Percentiles rank a stretch among this genome's conserved stretches.
Conservation (phyloP, 2,113 vertebrate species). For the Lycocorax pyrrhopterus region DNA sequence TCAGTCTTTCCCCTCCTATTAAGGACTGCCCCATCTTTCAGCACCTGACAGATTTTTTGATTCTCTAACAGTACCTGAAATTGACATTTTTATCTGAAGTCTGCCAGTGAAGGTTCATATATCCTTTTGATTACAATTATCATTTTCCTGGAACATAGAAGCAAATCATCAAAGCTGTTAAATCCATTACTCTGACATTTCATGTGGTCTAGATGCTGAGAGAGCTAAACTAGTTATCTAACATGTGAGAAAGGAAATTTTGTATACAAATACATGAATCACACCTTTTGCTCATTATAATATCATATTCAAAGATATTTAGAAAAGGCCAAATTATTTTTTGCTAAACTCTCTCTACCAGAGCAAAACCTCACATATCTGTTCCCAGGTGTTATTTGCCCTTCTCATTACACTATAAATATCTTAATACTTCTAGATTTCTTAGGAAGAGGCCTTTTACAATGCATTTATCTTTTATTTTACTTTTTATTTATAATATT, state of each 20-base stretch:
- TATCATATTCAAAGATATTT: background rate
- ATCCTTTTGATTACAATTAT: background rate
- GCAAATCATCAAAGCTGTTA: background rate
- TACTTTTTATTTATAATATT: background rate
- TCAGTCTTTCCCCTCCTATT: background rate
- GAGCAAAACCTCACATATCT: background rate
- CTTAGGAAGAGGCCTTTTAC: background rate
- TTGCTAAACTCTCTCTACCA: background rate
- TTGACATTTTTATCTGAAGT: background rate
- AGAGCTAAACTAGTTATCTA: background rate
- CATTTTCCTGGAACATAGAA: background rate
- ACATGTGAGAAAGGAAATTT: background rate
- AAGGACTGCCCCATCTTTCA: background rate
- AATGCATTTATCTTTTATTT: background rate
- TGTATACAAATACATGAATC: background rate
- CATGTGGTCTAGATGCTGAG: background rate
- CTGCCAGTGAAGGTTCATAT: background rate
- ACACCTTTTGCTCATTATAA: background rate
- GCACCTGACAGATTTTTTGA: background rate
- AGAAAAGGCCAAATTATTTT: background rate
- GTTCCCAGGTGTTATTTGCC: background rate
- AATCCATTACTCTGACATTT: background rate
- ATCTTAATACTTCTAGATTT: background rate
- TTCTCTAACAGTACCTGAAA: background rate
- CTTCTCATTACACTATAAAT: background rate